Evolutionary conservation across 2,113 vertebrate species (phyloP).

Genomic region (Chaenogobius annularis): DNA sequence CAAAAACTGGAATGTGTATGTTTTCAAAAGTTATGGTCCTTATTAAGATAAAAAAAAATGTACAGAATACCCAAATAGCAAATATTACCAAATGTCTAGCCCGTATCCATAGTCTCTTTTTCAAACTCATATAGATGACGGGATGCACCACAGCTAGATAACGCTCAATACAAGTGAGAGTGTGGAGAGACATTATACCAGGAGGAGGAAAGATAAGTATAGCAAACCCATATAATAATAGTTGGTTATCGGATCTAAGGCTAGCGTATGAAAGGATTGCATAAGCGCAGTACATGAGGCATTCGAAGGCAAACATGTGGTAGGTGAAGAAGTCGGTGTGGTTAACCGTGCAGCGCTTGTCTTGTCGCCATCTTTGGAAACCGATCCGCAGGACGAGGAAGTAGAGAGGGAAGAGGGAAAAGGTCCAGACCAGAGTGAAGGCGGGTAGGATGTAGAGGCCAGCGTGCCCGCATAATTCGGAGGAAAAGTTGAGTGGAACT

Average conservation of each 20-base stretch:
- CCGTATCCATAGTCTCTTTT: neutral
- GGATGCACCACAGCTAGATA: constrained; percentile 42
- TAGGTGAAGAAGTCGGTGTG: constrained; percentile 17
- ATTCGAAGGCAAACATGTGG: constrained; percentile 6
- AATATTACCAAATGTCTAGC: neutral
- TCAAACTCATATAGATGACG: constrained; percentile 13
- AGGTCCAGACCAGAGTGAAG: neutral
- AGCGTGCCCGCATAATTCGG: rapidly evolving
- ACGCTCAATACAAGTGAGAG: constrained; percentile 31
- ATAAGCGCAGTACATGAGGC: neutral
- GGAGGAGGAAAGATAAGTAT: rapidly evolving
- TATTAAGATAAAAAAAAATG: neutral
- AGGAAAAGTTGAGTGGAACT: neutral
- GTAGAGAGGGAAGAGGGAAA: constrained; percentile 17
- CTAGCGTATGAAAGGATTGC: rapidly evolving
- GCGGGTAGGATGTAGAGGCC: rapidly evolving
- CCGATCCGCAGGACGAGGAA: constrained; percentile 7
- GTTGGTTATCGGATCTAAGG: rapidly evolving
- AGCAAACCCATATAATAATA: rapidly evolving
- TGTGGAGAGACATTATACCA: neutral
- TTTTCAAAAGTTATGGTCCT: neutral
- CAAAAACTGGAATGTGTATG: neutral
- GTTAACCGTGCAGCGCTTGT: neutral
- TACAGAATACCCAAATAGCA: neutral
- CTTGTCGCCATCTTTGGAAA: neutral